phyloP scores from a whole-genome alignment of 2,797 vertebrate genomes.

The Vespertilio murinus region DNA sequence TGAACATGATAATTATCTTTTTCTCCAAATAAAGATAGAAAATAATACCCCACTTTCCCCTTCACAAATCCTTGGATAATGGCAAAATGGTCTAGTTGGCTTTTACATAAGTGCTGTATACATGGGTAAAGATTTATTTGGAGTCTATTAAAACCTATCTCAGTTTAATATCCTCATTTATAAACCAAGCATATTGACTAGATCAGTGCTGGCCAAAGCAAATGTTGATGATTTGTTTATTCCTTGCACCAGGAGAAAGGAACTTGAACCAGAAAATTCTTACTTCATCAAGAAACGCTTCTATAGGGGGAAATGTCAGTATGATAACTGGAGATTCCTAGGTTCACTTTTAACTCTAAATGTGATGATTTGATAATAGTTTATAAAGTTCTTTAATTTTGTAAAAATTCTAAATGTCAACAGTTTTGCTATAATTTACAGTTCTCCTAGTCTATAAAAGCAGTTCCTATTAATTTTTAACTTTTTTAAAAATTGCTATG shows the following conservation, averaged over 20 bases:
- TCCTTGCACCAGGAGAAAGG: not conserved
- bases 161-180: not conserved
- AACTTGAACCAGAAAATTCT: not conserved
- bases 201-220: not conserved
- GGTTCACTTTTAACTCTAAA: constrained; percentile 36
- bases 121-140: not conserved
- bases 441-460: not conserved
- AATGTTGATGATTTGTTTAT: not conserved
- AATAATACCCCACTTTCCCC: not conserved
- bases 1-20: not conserved
- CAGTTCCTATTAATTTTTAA: constrained; percentile 19
- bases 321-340: constrained; percentile 3
- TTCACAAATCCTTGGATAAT: not conserved
- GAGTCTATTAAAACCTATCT: not conserved
- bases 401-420: constrained; percentile 13
- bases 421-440: constrained; percentile 40
- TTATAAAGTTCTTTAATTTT: constrained; percentile 34
- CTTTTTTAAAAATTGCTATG: not conserved
- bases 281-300: constrained; percentile 14
- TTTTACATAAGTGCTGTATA: not conserved
- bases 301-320: not conserved
- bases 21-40: constrained; percentile 24
- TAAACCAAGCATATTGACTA: not conserved
- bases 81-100: not conserved
- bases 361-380: not conserved